phyloP scores from a whole-genome alignment of 2,113 vertebrate genomes.

The Alectura lathami region DNA sequence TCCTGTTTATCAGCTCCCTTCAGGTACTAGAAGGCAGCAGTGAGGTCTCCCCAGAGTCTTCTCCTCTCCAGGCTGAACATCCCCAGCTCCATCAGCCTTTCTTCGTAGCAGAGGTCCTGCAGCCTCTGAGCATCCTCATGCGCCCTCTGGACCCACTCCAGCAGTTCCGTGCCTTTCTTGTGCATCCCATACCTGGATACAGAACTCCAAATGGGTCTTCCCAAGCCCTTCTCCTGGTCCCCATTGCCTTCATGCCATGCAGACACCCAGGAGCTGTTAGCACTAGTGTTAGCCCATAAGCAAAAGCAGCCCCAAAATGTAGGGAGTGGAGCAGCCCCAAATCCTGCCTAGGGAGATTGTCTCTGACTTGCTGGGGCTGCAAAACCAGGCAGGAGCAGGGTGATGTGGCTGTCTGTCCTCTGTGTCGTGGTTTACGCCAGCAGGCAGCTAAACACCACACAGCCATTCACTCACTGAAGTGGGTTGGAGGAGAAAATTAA shows the following conservation, averaged over 20 bases:
- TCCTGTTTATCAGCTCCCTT: too few relatives aligned
- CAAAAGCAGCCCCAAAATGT: fast-evolving
- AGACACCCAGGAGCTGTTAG: background rate
- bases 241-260: too few relatives aligned
- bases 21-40: too few relatives aligned
- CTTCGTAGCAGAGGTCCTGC: too few relatives aligned
- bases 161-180: too few relatives aligned
- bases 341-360: background rate
- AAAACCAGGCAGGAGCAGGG: background rate
- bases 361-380: background rate
- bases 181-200: background rate
- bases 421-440: too few relatives aligned
- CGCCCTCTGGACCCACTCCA: too few relatives aligned
- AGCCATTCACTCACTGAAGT: background rate
- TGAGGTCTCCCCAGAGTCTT: too few relatives aligned
- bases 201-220: background rate
- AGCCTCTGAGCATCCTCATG: too few relatives aligned
- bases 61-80: too few relatives aligned
- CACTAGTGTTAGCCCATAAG: fast-evolving
- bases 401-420: fast-evolving
- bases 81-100: too few relatives aligned
- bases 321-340: background rate
- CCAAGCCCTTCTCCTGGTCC: background rate
- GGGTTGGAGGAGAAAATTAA: background rate
- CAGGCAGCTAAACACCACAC: background rate